A percentile compares a stretch with the other conserved stretches of the same genome.
Evolutionary conservation across 2,113 vertebrate genomes (phyloP).

Genomic region (Zapornia atra): DNA sequence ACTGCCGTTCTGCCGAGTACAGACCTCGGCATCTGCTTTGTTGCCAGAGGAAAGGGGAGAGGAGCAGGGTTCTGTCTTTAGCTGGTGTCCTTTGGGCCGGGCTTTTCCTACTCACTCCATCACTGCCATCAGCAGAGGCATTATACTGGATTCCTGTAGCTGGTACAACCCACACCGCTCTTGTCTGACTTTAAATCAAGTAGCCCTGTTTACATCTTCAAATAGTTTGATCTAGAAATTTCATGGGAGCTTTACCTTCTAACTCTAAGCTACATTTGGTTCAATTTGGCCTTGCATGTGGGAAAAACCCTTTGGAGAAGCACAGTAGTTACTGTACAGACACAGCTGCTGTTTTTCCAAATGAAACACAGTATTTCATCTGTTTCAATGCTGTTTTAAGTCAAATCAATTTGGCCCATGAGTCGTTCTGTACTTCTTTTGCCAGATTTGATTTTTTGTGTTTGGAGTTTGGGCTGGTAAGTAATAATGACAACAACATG

Average conservation of each 20-base stretch:
- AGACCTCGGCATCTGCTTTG: neutral
- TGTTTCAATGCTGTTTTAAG: conserved; percentile 53
- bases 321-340: conserved; percentile 3
- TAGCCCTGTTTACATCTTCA: neutral
- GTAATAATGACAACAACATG: conserved; percentile 43
- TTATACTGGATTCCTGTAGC: neutral
- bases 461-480: conserved; percentile 10
- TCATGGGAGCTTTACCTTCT: neutral
- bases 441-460: conserved; percentile 51
- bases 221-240: neutral
- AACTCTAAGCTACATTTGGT: neutral
- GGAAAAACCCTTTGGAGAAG: conserved; percentile 26
- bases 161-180: neutral
- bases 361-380: conserved; percentile 48
- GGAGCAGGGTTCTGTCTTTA: neutral
- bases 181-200: neutral
- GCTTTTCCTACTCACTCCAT: neutral
- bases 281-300: conserved; percentile 4
- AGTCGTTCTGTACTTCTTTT: neutral
- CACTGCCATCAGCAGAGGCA: neutral
- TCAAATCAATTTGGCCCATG: conserved; percentile 54
- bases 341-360: conserved; percentile 47
- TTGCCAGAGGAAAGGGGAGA: neutral
- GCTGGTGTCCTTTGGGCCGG: neutral
- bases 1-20: neutral